A percentile compares a stretch with the other conserved stretches of the same genome.
Evolutionary conservation across 2,888 invertebrate genomes (phyloP).

Genomic region (Torymus auratus): DNA sequence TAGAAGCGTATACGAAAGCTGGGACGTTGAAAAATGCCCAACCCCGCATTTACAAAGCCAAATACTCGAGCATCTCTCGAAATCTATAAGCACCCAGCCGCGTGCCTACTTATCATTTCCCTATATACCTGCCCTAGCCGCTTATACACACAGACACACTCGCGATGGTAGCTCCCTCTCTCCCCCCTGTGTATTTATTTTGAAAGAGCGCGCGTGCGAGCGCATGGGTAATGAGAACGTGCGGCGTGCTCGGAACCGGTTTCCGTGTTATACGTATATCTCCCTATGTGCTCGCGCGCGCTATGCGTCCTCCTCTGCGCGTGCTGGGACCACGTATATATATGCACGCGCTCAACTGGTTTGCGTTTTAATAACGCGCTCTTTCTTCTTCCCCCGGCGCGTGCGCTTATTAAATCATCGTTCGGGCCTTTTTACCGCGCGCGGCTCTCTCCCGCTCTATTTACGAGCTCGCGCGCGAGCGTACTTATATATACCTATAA

Average conservation of each 20-base stretch:
- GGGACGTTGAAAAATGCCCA: no score
- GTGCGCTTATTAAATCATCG: conserved; percentile 55
- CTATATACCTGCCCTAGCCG: no score
- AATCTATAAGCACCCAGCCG: background rate
- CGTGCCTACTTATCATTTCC: no score
- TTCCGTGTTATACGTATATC: background rate
- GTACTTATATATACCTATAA: no score
- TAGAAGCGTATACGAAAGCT: no score
- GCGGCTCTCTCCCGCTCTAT: background rate
- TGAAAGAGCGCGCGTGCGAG: conserved; percentile 43
- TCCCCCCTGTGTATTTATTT: conserved; percentile 58
- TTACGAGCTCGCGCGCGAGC: background rate
- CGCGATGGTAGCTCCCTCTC: background rate
- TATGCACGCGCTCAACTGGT: conserved; percentile 67
- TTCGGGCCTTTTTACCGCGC: conserved; percentile 33
- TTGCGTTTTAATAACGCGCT: conserved; percentile 70
- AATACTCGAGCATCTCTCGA: background rate
- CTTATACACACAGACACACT: background rate
- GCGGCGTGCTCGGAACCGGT: conserved; percentile 41
- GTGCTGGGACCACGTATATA: conserved; percentile 28
- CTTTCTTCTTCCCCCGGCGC: background rate
- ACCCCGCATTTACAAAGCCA: background rate
- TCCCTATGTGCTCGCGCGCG: background rate
- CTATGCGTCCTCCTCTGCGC: background rate
- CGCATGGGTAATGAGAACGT: conserved; percentile 60